Evolutionary conservation across 2,113 vertebrate genomes (phyloP), one percentile per base, ranked within the genome.

Genomic region (Trochalopteron elliotii): DNA sequence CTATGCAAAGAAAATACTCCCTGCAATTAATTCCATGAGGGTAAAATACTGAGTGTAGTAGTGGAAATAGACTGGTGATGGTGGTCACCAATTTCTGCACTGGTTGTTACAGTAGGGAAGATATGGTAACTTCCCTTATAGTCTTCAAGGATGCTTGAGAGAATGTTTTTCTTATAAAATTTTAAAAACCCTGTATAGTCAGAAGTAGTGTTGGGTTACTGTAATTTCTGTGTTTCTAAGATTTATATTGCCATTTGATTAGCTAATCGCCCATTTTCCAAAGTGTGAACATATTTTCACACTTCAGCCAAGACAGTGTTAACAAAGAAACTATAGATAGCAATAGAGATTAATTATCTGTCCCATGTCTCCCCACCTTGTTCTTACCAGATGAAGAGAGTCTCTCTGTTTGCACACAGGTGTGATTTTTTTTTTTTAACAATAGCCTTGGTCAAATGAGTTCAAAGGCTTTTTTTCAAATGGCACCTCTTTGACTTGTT

Each of bases 271-370:
- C 94, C 94, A 82, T 98, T 98, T 98, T 97, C 96, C 96, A 96
- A 98, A 97, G 98, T 97, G 98, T 97, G 98, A 98, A 98, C 97
- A 57, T 98, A 97, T 97, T 98, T 98, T 98, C 98, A 97, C 98
- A 98, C 98, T 97, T 98, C 97, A 96, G 92, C 97, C 93, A 98
- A 98, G 97, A 94, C 94, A 93, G 97, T 97, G 97, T 98, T 98
- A 98, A 98, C 98, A 98, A 98, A 98, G 98, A 97, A 98, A 98
- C 98, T 98, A 98, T 97, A 98, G 98, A 98, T 98, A 98, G 97
- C 97, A 98, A 96, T 98, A 97, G 97, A 98, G 98, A 98, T 98
- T 98, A 98, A 98, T 98, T 98, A 98, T 98, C 97, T 98, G 94
- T 97, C 79, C 65, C 97, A 97, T 96, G 95, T 97, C 96, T 96